Base-by-base conservation (phyloP, 35 echinoderm and acorn worm genomes). In the Stichopus chloronotus region DNA sequence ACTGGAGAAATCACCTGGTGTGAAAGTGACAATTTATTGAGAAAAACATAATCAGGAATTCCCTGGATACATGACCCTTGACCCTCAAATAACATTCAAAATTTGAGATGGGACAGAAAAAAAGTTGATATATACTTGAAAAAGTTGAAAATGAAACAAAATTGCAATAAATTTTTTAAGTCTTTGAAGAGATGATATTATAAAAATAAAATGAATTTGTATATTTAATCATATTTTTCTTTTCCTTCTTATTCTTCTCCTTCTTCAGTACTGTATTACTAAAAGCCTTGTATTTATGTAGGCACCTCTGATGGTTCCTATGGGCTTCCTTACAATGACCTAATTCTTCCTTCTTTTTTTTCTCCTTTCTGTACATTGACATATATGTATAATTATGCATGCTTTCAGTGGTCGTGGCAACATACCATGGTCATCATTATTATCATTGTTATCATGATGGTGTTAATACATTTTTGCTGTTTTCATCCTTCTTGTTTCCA, bases 331-430 rank as follows among this genome's bases (percentile, higher is more conserved):
- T 85, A 85, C 82, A 57, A 85, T 43, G 82, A 85, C 82, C 21
- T 74, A 74, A 74, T 19, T 7, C 19, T 14, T 74, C 30, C 69
- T 85, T 58, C 20, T 85, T 59, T 84, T 8, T 21, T 25, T 25
- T 78, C 23, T 78, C 52, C 76, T 25, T 78, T 78, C 23, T 85
- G 82, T 85, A 85, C 58, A 85, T 85, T 85, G 82, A 56, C 58
- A 58, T 85, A 22, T 85, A 85, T 85, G 82, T 85, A 85, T 85
- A 85, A 85, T 85, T 85, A 85, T 85, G 82, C 82, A 85, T 85
- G 82, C 82, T 85, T 60, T 63, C 63, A 60, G 21, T 74, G 22
- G 59, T 61, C 59, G 1, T 61, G 14, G 8, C 14, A 14, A 61
- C 59, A 61, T 61, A 10, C 14, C 8, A 14, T 14, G 8, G 59